Conservation (phyloP, 1,140 invertebrate genomes). For the Venturia canescens region DNA sequence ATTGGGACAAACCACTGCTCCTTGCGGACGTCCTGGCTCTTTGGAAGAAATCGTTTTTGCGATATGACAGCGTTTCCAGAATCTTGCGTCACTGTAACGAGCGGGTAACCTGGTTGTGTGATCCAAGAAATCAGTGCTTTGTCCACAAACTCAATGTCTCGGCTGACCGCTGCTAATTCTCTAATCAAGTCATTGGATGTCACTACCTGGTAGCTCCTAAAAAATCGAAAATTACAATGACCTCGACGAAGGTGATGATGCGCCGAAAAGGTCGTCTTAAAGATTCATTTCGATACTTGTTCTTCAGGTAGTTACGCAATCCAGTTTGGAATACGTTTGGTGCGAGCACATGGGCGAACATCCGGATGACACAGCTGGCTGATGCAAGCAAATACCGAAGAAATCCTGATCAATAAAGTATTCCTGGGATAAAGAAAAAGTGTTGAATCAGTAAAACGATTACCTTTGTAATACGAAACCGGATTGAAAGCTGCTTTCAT, state of each 20-base stretch:
- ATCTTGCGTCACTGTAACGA: conserved; percentile 82
- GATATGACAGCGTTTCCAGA: conserved; percentile 75
- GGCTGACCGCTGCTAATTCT: conserved; percentile 75
- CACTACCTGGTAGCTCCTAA: conserved; percentile 73
- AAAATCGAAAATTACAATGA: too few relatives aligned
- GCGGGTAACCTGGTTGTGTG: conserved; percentile 87
- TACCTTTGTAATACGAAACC: too few relatives aligned
- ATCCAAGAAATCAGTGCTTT: conserved; percentile 91
- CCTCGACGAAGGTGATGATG: too few relatives aligned
- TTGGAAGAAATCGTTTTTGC: conserved; percentile 72
- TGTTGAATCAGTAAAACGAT: too few relatives aligned
- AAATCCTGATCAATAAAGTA: too few relatives aligned
- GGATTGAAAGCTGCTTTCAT: too few relatives aligned
- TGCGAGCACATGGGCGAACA: conserved; percentile 77
- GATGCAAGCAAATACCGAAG: too few relatives aligned
- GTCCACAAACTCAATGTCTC: conserved; percentile 78
- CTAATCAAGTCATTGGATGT: conserved; percentile 80
- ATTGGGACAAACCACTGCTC: conserved; percentile 78
- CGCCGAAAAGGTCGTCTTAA: too few relatives aligned
- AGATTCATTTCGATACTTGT: too few relatives aligned
- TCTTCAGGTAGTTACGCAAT: conserved; percentile 70
- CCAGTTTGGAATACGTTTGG: conserved; percentile 73
- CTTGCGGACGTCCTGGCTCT: conserved; percentile 58
- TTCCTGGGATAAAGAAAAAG: too few relatives aligned
- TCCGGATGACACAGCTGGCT: conserved; percentile 79